Evolutionary conservation across 2,113 vertebrate species (phyloP).

Genomic region (Zosterops hypoxanthus): DNA sequence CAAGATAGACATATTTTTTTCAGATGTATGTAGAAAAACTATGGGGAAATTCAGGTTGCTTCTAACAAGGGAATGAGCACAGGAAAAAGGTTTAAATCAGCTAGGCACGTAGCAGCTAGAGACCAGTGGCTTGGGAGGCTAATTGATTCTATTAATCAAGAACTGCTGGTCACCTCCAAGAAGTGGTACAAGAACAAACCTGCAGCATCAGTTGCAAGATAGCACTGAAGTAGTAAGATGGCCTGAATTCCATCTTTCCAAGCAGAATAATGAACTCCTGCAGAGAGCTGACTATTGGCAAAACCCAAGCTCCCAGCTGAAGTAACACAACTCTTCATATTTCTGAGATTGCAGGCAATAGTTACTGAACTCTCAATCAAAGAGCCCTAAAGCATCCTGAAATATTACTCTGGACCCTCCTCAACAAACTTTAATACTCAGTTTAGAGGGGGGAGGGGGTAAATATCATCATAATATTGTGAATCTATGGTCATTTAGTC

Average conservation of each 20-base stretch:
- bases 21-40: neutral
- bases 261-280: neutral
- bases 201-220: neutral
- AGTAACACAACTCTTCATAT: neutral
- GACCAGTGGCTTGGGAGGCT: neutral
- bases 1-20: neutral
- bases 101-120: neutral
- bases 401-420: neutral
- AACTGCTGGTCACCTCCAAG: neutral
- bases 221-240: neutral
- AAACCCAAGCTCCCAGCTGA: neutral
- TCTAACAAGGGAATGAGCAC: neutral
- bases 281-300: neutral
- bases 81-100: neutral
- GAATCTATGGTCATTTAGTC: neutral
- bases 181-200: neutral
- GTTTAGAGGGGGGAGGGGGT: rapidly evolving
- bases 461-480: neutral
- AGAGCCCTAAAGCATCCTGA: neutral
- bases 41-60: neutral
- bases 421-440: neutral
- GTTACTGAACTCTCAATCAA: neutral
- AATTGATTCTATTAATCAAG: neutral
- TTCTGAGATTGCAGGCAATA: neutral
- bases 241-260: neutral